Evolutionary conservation across 2,113 vertebrate species (phyloP).

Genomic region (Macaca mulatta): DNA sequence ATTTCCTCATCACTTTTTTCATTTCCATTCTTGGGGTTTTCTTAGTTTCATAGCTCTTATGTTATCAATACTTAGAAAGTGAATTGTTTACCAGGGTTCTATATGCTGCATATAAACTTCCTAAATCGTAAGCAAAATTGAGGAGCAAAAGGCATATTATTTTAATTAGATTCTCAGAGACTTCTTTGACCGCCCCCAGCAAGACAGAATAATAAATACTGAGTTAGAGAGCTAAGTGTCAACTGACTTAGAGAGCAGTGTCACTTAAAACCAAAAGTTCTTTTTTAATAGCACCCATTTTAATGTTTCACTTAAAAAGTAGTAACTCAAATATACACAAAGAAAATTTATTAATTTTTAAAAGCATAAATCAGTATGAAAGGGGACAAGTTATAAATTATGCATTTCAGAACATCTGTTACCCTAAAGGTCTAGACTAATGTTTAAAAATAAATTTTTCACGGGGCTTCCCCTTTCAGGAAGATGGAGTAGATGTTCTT

Average conservation of each 20-base stretch:
- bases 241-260: not conserved
- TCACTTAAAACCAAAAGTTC: not conserved
- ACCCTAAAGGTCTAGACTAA: not conserved
- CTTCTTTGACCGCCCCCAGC: not conserved
- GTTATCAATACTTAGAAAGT: not conserved
- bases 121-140: not conserved
- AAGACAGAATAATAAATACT: not conserved
- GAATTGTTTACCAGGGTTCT: not conserved
- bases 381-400: not conserved
- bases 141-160: not conserved
- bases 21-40: not conserved
- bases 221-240: not conserved
- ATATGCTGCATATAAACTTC: not conserved
- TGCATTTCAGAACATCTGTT: not conserved
- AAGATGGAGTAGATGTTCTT: not conserved
- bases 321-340: not conserved
- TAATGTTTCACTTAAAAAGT: not conserved
- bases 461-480: not conserved
- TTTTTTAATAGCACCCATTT: not conserved
- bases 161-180: slow-evolving; percentile 11
- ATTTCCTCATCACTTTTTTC: not conserved
- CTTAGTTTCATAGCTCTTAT: not conserved
- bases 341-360: not conserved
- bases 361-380: not conserved
- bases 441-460: slow-evolving; percentile 21